These are phyloP conservation scores for human DNA, from an alignment of 2,113 vertebrate genomes.

Conservation along the genomic window GRCh38 chr15:89119001-89119500, in stretches of 20 bases:
- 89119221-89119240: not conserved
- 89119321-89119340: not conserved
- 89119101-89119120: not conserved
- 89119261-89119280: not conserved
- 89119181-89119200: not conserved
- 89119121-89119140: not conserved
- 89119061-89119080: not conserved
- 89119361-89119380: not conserved
- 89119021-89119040: not conserved
- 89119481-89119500: not conserved
- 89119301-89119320: not conserved
- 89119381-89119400: not conserved
- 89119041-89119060: not conserved
- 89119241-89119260: too few relatives aligned
- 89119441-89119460: not conserved
- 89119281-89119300: not conserved
- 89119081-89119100: not conserved
- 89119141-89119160: not conserved
- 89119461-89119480: not conserved
- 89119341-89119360: not conserved
- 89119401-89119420: not conserved
- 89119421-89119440: not conserved
- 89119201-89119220: not conserved
- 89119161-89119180: not conserved
- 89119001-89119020: not conserved